Conservation (phyloP, 2,888 invertebrate genomes). For the Ariolimax columbianus region DNA sequence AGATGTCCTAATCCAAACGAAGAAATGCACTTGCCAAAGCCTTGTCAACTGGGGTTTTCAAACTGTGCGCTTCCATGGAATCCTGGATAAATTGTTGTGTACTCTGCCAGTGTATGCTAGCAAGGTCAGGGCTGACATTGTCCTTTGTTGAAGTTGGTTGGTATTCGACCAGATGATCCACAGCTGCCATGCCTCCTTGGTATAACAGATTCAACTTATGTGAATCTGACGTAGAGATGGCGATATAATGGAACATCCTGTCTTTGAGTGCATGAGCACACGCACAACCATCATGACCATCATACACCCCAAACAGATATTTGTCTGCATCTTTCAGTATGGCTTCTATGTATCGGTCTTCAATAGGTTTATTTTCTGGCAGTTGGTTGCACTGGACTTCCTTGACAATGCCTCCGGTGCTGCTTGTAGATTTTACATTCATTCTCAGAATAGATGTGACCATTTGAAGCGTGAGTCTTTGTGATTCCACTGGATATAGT, state of each 20-base stretch:
- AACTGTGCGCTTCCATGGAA: constrained; percentile 65
- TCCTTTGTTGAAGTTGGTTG: constrained; percentile 55
- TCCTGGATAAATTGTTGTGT: constrained; percentile 71
- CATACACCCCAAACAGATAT: constrained; percentile 91
- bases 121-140: constrained; percentile 65
- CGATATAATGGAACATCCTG: constrained; percentile 90
- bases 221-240: constrained; percentile 87
- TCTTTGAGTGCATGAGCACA: constrained; percentile 95
- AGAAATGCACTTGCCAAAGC: constrained; percentile 89
- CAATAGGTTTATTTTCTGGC: constrained; percentile 92
- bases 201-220: constrained; percentile 67
- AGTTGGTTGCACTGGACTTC: constrained; percentile 91
- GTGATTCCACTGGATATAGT: constrained; percentile 60
- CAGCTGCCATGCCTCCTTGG: constrained; percentile 58
- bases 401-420: constrained; percentile 81
- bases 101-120: constrained; percentile 63
- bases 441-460: constrained; percentile 70
- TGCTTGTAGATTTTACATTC: constrained; percentile 64
- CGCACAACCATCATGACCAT: constrained; percentile 95
- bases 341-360: constrained; percentile 94
- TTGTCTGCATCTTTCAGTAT: constrained; percentile 84
- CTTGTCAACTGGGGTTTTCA: constrained; percentile 65
- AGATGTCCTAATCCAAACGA: constrained; percentile 90
- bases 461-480: constrained; percentile 74
- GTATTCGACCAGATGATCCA: constrained; percentile 65